Evolutionary conservation across 2,888 invertebrate species (phyloP).

Genomic region (Phyllotreta cruciferae): DNA sequence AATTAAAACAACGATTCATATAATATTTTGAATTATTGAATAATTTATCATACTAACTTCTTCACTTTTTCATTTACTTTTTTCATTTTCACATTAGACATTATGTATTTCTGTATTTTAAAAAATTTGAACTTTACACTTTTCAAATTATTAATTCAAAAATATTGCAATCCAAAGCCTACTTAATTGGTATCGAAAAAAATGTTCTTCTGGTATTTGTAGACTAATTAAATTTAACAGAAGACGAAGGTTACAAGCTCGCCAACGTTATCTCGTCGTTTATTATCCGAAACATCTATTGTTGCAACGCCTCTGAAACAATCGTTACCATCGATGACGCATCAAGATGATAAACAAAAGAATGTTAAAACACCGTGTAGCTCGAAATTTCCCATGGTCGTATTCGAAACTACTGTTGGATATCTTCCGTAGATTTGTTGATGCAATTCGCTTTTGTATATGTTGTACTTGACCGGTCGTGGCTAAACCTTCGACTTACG

Average conservation of each 20-base stretch:
- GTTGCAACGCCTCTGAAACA: conserved; percentile 42
- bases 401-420: conserved; percentile 38
- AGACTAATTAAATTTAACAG: too few relatives aligned
- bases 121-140: too few relatives aligned
- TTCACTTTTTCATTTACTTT: too few relatives aligned
- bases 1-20: too few relatives aligned
- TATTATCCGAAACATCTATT: conserved; percentile 22
- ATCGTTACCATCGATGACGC: conserved; percentile 58
- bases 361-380: conserved; percentile 52
- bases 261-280: conserved; percentile 6
- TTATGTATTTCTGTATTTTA: too few relatives aligned
- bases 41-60: too few relatives aligned
- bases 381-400: conserved; percentile 54
- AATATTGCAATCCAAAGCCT: too few relatives aligned
- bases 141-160: too few relatives aligned
- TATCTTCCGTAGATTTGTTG: conserved; percentile 30
- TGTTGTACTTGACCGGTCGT: conserved; percentile 27
- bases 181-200: too few relatives aligned
- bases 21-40: too few relatives aligned
- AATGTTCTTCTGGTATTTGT: too few relatives aligned
- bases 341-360: conserved; percentile 58
- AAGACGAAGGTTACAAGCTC: background rate
- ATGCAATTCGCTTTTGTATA: conserved; percentile 35
- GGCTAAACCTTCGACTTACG: conserved; percentile 22
- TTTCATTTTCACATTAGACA: too few relatives aligned